Percentiles rank a stretch among this genome's conserved stretches.
These are phyloP conservation scores for Virgularia gustaviana DNA, from an alignment of 92 coral and sea anemone species.

Conservation along the genomic window DNA sequence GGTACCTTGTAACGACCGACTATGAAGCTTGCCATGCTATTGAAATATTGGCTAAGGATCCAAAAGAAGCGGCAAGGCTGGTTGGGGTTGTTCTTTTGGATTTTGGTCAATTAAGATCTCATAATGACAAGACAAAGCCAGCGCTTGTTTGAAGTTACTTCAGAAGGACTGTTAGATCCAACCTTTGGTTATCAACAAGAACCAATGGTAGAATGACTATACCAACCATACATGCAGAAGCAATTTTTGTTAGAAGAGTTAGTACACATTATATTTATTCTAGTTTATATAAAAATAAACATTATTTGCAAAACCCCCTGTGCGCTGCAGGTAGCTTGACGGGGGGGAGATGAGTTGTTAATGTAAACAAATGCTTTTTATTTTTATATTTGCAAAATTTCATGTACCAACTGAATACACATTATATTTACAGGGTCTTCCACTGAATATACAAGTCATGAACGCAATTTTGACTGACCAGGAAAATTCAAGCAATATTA, in stretches of 20 bases:
- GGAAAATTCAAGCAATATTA: neutral
- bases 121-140: conserved; percentile 3
- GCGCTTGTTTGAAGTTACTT: conserved; percentile 2
- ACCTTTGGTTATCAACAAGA: conserved; percentile 10
- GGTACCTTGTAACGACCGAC: neutral
- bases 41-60: conserved; percentile 6
- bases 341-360: no score
- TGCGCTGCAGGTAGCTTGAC: no score
- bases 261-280: no score
- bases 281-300: no score
- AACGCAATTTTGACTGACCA: neutral
- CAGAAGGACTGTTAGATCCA: conserved; percentile 1
- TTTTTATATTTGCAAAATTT: neutral
- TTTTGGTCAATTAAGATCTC: conserved; percentile 7
- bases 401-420: neutral
- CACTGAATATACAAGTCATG: neutral
- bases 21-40: neutral
- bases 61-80: conserved; percentile 18
- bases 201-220: neutral
- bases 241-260: conserved; percentile 13
- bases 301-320: no score
- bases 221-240: neutral
- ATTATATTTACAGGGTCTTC: neutral
- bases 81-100: conserved; percentile 7
- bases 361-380: neutral